A percentile compares a stretch with the other conserved stretches of the same genome.
phyloP scores from a whole-genome alignment of 2,113 vertebrate species.

The Etheostoma spectabile region DNA sequence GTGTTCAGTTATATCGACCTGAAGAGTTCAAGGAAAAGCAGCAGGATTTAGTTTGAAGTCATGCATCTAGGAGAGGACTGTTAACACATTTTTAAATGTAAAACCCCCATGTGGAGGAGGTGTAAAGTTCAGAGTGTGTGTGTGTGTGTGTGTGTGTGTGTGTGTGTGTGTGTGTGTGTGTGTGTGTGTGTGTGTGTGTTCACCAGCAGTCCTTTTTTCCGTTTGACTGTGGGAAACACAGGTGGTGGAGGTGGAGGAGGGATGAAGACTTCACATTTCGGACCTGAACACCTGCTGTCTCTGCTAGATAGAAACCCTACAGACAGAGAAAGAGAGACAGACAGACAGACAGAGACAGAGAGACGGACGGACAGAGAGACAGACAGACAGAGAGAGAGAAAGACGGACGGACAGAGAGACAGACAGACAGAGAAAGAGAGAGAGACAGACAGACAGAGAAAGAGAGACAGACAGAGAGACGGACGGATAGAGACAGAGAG shows the following conservation, averaged over 20 bases:
- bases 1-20: slow-evolving; percentile 69
- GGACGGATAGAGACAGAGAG: neutral
- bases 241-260: slow-evolving; percentile 72
- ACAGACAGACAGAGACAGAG: neutral
- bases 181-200: neutral
- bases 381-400: neutral
- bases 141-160: neutral
- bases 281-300: slow-evolving; percentile 9
- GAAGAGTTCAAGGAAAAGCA: neutral
- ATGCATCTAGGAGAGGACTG: neutral
- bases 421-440: neutral
- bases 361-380: neutral
- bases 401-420: neutral
- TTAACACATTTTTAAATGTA: neutral
- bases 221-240: slow-evolving; percentile 63
- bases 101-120: neutral
- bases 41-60: neutral
- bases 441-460: too few relatives aligned
- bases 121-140: neutral
- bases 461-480: neutral
- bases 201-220: slow-evolving; percentile 68
- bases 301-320: slow-evolving; percentile 41
- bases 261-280: slow-evolving; percentile 51
- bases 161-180: slow-evolving; percentile 14
- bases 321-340: neutral